phyloP scores from a whole-genome alignment of 2,888 invertebrate genomes.

The Dryocosmus kuriphilus region DNA sequence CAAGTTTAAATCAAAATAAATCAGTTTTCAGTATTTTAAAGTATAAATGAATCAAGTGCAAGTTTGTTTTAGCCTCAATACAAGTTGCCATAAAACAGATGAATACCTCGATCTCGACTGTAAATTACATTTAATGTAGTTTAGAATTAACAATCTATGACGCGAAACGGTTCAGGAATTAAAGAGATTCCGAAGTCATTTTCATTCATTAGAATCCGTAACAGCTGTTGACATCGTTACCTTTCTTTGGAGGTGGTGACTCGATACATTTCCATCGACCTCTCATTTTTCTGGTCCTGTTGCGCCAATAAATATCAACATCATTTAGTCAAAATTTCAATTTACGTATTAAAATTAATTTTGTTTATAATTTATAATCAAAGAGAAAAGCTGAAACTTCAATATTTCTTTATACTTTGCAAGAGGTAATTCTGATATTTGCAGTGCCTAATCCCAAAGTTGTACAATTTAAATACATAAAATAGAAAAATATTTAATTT shows the following conservation, averaged over 20 bases:
- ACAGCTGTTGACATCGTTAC: conserved; percentile 47
- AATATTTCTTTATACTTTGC: background rate
- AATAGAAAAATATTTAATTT: too few species aligned
- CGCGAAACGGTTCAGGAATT: background rate
- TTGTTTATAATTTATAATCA: background rate
- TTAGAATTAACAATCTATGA: background rate
- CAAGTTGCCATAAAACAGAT: conserved; percentile 19
- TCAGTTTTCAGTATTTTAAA: background rate
- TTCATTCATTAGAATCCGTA: conserved; percentile 28
- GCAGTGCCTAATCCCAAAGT: too few species aligned
- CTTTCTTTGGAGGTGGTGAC: conserved; percentile 42
- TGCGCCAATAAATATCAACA: background rate
- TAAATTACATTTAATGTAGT: background rate
- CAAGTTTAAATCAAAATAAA: background rate
- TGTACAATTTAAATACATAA: too few species aligned
- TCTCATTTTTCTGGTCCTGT: background rate
- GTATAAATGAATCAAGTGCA: conserved; percentile 8
- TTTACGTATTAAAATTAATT: background rate
- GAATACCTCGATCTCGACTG: conserved; percentile 5
- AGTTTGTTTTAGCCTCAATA: conserved; percentile 14
- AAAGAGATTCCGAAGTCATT: background rate
- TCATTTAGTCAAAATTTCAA: background rate
- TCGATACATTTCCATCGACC: conserved; percentile 29
- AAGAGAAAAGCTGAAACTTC: background rate
- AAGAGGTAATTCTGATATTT: too few species aligned